Evolutionary conservation across 1,140 invertebrate genomes (phyloP).

Genomic region (Mamestra configurata): DNA sequence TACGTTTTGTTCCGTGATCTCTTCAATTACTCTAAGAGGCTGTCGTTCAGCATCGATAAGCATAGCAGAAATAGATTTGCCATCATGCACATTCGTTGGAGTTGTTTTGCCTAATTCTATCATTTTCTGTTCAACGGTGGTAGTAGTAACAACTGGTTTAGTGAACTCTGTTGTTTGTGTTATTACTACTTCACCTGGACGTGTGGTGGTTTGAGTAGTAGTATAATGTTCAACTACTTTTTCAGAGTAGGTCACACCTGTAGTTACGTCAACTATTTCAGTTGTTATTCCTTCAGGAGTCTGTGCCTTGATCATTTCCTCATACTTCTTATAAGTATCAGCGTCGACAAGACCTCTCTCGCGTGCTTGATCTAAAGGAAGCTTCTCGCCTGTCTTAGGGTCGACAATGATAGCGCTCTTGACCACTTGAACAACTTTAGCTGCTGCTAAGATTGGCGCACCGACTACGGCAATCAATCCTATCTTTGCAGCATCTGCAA

Average conservation of each 20-base stretch:
- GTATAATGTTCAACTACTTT: slow-evolving; percentile 35
- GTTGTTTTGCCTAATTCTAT: slow-evolving; percentile 43
- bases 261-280: slow-evolving; percentile 34
- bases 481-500: slow-evolving; percentile 92
- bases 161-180: slow-evolving; percentile 52
- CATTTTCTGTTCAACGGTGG: slow-evolving; percentile 52
- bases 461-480: slow-evolving; percentile 92
- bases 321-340: slow-evolving; percentile 57
- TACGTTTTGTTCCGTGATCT: slow-evolving; percentile 83
- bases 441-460: slow-evolving; percentile 90
- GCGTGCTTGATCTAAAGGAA: slow-evolving; percentile 92
- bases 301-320: slow-evolving; percentile 60
- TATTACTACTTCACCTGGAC: slow-evolving; percentile 43
- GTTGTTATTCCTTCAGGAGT: slow-evolving; percentile 37
- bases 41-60: slow-evolving; percentile 82
- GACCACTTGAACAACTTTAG: slow-evolving; percentile 87
- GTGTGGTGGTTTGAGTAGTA: slow-evolving; percentile 48
- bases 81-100: slow-evolving; percentile 54
- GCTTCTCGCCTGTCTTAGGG: slow-evolving; percentile 91
- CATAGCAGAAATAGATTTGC: slow-evolving; percentile 74
- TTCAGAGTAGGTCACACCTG: slow-evolving; percentile 43
- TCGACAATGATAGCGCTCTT: slow-evolving; percentile 89
- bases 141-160: slow-evolving; percentile 41
- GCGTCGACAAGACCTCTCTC: slow-evolving; percentile 73
- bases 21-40: slow-evolving; percentile 82